Conservation (phyloP, 2,113 vertebrate species). For the Steatornis caripensis region DNA sequence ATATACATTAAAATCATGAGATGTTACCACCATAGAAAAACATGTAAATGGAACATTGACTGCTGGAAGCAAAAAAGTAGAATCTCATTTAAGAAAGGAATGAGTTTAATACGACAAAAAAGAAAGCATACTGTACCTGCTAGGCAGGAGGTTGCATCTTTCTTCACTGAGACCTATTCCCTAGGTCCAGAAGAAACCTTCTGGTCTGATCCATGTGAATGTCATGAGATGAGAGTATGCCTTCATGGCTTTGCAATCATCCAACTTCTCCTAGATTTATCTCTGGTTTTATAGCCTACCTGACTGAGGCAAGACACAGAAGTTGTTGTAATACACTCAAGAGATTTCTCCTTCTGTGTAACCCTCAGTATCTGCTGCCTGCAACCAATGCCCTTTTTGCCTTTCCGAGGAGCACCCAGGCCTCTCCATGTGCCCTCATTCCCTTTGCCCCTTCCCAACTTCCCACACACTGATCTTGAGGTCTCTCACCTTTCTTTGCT, state of each 20-base stretch:
- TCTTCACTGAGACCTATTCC: not conserved
- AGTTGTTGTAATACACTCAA: not conserved
- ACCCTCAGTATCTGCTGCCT: not conserved
- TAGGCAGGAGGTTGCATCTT: not conserved
- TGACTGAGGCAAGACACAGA: not conserved
- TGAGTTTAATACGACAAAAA: not conserved
- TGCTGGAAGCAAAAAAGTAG: not conserved
- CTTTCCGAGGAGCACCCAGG: not conserved
- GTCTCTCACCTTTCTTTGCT: not conserved
- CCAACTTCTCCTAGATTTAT: not conserved
- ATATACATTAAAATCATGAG: not conserved
- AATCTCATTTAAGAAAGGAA: not conserved
- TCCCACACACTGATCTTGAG: not conserved
- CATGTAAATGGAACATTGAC: not conserved
- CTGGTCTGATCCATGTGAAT: not conserved
- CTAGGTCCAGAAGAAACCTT: not conserved
- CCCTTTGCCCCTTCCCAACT: not conserved
- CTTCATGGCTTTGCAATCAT: not conserved
- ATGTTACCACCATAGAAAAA: not conserved
- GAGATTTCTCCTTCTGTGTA: not conserved
- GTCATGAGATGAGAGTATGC: not conserved
- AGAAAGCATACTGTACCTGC: not conserved
- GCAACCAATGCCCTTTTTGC: not conserved
- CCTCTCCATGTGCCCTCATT: rapidly evolving
- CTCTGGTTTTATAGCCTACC: not conserved